Conservation (phyloP, 2,113 vertebrate genomes). For the Panthera tigris region DNA sequence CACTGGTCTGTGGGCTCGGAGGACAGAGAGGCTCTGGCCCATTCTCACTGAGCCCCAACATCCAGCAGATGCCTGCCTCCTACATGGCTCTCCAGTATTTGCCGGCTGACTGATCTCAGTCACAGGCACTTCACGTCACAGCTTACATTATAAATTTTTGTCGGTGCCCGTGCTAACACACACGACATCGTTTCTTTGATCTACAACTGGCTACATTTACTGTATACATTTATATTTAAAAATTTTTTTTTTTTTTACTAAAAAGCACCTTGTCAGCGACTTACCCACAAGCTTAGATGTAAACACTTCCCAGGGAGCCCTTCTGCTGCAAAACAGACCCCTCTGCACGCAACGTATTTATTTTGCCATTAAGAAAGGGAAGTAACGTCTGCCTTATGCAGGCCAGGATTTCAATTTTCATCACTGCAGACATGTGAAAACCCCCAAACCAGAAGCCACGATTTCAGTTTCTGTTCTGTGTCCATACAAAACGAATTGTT, state of each 20-base stretch:
- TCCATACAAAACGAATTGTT: neutral
- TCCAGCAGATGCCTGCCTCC: neutral
- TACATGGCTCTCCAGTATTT: neutral
- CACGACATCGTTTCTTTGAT: neutral
- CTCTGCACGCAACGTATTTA: neutral
- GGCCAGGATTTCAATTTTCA: neutral
- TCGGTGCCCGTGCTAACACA: neutral
- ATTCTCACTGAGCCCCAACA: neutral
- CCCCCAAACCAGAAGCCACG: neutral
- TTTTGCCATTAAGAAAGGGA: neutral
- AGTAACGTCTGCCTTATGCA: neutral
- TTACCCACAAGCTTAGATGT: neutral
- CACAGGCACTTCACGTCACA: neutral
- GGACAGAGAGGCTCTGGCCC: rapidly evolving
- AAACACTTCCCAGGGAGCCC: too few relatives aligned
- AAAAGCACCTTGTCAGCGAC: neutral
- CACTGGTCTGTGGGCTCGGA: neutral
- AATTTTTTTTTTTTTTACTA: neutral
- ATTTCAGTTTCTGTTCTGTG: neutral
- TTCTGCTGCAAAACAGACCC: neutral
- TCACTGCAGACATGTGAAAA: neutral
- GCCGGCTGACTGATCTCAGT: neutral
- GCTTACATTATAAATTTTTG: neutral
- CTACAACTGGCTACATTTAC: neutral
- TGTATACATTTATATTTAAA: neutral